Conservation (phyloP, 2,113 vertebrate genomes). For the Epinephelus lanceolatus region DNA sequence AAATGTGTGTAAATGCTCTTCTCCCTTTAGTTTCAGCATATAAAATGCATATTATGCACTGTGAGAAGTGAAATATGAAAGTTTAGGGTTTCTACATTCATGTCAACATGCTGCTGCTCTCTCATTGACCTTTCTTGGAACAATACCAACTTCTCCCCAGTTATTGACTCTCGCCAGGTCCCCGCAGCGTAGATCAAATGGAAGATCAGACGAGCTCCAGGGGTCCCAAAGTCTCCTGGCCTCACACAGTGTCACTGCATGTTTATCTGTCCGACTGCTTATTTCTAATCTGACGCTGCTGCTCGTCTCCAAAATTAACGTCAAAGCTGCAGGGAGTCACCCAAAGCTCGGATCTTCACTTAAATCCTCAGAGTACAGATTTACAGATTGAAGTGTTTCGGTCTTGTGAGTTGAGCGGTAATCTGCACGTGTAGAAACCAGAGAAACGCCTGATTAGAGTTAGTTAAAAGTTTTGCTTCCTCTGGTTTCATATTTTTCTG, state of each 20-base stretch:
- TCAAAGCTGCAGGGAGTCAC: slow-evolving; percentile 48
- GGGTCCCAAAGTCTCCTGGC: slow-evolving; percentile 27
- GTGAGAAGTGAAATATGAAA: too few relatives aligned
- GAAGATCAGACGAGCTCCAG: slow-evolving; percentile 39
- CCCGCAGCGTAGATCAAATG: slow-evolving; percentile 16
- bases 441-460: not conserved
- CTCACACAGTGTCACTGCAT: not conserved
- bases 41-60: not conserved
- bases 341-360: slow-evolving; percentile 37
- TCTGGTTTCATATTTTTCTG: not conserved
- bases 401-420: not conserved
- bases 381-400: slow-evolving; percentile 12
- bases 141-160: not conserved
- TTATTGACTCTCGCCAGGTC: slow-evolving; percentile 28
- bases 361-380: slow-evolving; percentile 32
- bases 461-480: not conserved
- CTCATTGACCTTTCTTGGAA: not conserved
- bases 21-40: not conserved
- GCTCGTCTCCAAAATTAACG: slow-evolving; percentile 46
- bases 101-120: not conserved
- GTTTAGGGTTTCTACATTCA: not conserved
- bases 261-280: slow-evolving; percentile 31
- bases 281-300: slow-evolving; percentile 49
- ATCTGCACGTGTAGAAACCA: slow-evolving; percentile 10
- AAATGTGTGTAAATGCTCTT: not conserved